Evolutionary conservation across 2,113 vertebrate genomes (phyloP).

Genomic region (Cyprinodon tularosa): DNA sequence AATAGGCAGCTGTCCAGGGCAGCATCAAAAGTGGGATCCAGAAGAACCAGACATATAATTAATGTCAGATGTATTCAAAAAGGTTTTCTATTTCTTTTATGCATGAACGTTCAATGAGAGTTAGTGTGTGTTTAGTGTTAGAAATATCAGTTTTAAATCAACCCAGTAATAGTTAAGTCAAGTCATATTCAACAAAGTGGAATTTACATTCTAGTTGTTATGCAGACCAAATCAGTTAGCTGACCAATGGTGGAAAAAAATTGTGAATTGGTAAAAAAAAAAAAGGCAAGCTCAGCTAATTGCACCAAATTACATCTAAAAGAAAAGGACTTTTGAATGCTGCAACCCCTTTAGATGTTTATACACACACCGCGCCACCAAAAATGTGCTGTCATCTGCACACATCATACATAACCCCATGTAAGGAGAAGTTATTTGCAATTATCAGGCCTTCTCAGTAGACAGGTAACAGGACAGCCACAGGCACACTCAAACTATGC

Average conservation of each 20-base stretch:
- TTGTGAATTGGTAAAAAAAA: background rate
- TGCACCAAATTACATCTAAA: too few species aligned
- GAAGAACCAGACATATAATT: too few species aligned
- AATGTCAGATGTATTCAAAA: too few species aligned
- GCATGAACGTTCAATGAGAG: too few species aligned
- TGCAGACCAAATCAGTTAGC: background rate
- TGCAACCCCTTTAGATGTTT: background rate
- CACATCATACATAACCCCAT: constrained; percentile 10
- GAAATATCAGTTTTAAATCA: background rate
- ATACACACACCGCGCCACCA: background rate
- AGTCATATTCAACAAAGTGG: background rate
- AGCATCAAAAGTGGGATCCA: too few species aligned
- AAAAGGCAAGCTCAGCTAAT: too few species aligned
- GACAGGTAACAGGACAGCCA: constrained; percentile 59
- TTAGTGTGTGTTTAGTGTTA: too few species aligned
- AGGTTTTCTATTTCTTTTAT: too few species aligned
- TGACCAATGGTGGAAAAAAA: background rate
- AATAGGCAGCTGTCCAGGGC: too few species aligned
- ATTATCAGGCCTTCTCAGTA: constrained; percentile 44
- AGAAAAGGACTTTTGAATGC: too few species aligned
- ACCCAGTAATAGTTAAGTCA: background rate
- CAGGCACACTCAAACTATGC: constrained; percentile 48
- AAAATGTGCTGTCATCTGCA: constrained; percentile 17
- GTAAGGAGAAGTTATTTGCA: constrained; percentile 34
- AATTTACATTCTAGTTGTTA: background rate